Evolutionary conservation across 2,113 vertebrate genomes (phyloP), one percentile per base, ranked within the genome.

Genomic region (Peucedramus taeniatus): DNA sequence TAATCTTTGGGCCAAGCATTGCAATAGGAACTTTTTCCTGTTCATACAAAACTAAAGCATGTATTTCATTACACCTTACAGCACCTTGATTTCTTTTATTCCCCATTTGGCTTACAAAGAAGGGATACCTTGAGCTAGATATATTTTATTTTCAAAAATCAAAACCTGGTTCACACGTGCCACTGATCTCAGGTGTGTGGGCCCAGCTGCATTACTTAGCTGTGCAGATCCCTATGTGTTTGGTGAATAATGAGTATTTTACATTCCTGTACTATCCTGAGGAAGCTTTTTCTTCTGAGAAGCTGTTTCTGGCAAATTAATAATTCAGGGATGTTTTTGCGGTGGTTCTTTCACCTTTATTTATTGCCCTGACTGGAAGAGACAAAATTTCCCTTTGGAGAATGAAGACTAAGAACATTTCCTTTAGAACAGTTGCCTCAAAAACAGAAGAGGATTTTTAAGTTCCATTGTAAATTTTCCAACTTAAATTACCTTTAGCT

Each of bases 321-420:
- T 96, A 95, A 96, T 94, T 94, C 87, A 96, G 45, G 18, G 39
- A 83, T 91, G 65, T 87, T 97, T 96, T 96, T 40, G 20, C 21
- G 42, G 70, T 68, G 63, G 27, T 84, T 94, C 84, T 92, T 96
- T 85, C 81, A 96, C 83, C 66, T 94, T 94, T 95, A 97, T 95
- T 95, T 97, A 96, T 95, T 83, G 74, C 49, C 47, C 9, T 84
- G 51, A 68, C 81, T 96, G 42, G 13, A 95, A 77, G 50, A 94
- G 42, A 83, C 71, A 93, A 78, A 96, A 97, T 85, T 95, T 96
- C 88, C 89, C 90, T 91, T 96, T 87, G 83, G 75, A 96, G 68
- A 92, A 84, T 7, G 45, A 96, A 71, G n/a, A 76, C 10, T 21
- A 77, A 89, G 87, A 94, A 85, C 63, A 42, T 35, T 91, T 22